Evolutionary conservation across 1,140 invertebrate species (phyloP).

Genomic region (Drosophila virilis): DNA sequence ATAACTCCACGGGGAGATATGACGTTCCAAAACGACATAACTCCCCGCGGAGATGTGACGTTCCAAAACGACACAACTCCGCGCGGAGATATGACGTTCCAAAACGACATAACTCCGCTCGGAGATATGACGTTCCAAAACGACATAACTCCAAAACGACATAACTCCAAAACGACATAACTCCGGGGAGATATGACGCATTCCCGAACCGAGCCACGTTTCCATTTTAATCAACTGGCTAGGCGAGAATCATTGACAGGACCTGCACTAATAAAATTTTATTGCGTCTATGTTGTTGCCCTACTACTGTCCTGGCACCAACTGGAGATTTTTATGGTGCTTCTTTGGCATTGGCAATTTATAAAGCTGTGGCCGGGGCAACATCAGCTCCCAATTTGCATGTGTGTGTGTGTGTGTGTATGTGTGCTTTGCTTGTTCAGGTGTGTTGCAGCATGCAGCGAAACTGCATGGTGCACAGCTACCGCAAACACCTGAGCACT

Average conservation of each 20-base stretch:
- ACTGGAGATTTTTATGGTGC: slow-evolving; percentile 13
- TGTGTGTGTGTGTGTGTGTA: slow-evolving; percentile 5
- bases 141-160: too few relatives aligned
- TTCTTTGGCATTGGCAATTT: slow-evolving; percentile 20
- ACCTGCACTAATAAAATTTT: slow-evolving; percentile 46
- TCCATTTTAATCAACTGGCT: slow-evolving; percentile 44
- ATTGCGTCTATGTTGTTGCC: slow-evolving; percentile 11
- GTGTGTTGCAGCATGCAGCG: too few relatives aligned
- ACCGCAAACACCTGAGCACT: slow-evolving; percentile 8
- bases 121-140: too few relatives aligned
- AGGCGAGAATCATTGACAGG: slow-evolving; percentile 33
- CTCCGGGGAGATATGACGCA: too few relatives aligned
- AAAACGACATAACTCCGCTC: too few relatives aligned
- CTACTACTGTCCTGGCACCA: neutral
- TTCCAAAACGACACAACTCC: too few relatives aligned
- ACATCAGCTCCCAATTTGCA: neutral
- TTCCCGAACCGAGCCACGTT: slow-evolving; percentile 13
- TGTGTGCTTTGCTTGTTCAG: neutral
- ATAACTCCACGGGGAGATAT: too few relatives aligned
- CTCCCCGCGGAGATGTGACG: too few relatives aligned
- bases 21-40: too few relatives aligned
- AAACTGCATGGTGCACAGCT: slow-evolving; percentile 2
- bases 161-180: too few relatives aligned
- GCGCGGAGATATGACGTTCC: too few relatives aligned
- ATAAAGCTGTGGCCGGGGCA: slow-evolving; percentile 19